Evolutionary conservation across 1,140 invertebrate genomes (phyloP), one percentile per base, ranked within the genome.

Genomic region (Pachyrhynchus sulphureomaculatus): DNA sequence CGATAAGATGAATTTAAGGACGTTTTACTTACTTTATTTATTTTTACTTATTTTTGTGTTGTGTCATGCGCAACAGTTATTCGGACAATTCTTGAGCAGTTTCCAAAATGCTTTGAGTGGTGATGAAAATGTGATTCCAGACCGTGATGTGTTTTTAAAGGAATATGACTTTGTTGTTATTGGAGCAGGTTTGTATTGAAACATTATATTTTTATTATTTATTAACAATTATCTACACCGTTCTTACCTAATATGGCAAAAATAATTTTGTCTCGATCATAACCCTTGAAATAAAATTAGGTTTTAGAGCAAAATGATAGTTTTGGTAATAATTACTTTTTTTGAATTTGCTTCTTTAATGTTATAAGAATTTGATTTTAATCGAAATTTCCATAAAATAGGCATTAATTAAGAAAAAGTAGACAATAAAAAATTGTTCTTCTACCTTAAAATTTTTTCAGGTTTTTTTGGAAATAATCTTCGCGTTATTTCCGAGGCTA

Each of bases 161-260:
- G 42, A 58, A 8, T 72, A 72, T 49, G 70, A 72, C 53, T 72
- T 72, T 58, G 37, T 72, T 2, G 62, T 72, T 12, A 57, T 72
- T 76, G 59, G 82, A 78, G 54, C 52, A 78, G 44, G 59, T 57
- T 33, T 13, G 48, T 34, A 34, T 36, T 29, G 12, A 52, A 34
- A 34, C 8, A 34, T 24, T 33, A 20, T 15, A 15, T 4, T 9
- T 15, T 51, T 33, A 51, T 26, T 13, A 12, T 13, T 4, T 15
- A 4, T 15, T 1, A 20, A 48, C 2, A 2, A 48, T 24, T 12
- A 12, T 17, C 20, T 48, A 3, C 10, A 15, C 26, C 10, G n/a
- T 24, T 48, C 10, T 13, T 9, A 8, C 9, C 12, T 52, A 36
- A 36, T n/a, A n/a, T n/a, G n/a, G n/a, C n/a, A n/a, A n/a, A n/a